A percentile compares a stretch with the other conserved stretches of the same genome.
Conservation (phyloP, 2,888 invertebrate genomes). For the Patella ulyssiponensis region DNA sequence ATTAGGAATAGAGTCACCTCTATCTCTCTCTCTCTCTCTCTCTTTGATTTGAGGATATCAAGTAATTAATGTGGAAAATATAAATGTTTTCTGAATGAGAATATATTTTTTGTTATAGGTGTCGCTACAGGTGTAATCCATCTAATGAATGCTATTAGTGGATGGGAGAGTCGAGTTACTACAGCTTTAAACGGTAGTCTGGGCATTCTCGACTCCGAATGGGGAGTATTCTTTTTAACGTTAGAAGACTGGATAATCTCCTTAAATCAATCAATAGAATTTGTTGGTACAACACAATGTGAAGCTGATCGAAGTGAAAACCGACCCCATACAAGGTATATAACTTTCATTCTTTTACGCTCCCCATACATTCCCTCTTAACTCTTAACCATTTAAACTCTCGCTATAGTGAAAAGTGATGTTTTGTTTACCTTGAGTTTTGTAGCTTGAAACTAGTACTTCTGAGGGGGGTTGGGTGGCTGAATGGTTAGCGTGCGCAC, state of each 20-base stretch:
- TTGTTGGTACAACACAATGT: slow-evolving; percentile 63
- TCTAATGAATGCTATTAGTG: slow-evolving; percentile 65
- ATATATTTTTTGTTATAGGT: slow-evolving; percentile 42
- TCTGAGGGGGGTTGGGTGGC: no score
- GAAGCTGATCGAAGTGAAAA: slow-evolving; percentile 60
- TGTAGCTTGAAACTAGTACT: not conserved
- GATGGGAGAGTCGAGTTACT: slow-evolving; percentile 64
- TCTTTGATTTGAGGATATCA: not conserved
- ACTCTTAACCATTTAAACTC: no score
- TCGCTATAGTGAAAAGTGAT: no score
- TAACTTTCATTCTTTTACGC: no score
- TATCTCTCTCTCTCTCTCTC: not conserved
- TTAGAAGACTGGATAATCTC: slow-evolving; percentile 69
- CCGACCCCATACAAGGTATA: slow-evolving; percentile 58
- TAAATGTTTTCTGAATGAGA: not conserved
- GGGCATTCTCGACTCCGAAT: slow-evolving; percentile 66
- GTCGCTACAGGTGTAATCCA: slow-evolving; percentile 67
- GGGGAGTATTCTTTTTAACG: slow-evolving; percentile 62
- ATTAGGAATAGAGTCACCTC: not conserved
- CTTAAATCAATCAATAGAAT: slow-evolving; percentile 57
- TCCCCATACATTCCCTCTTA: no score
- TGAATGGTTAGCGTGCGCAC: no score
- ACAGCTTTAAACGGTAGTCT: slow-evolving; percentile 52
- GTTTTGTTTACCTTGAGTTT: no score
- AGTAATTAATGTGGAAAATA: not conserved